Base-by-base conservation (phyloP, 2,797 vertebrate species). In the Mormyrus hasselquistii region DNA sequence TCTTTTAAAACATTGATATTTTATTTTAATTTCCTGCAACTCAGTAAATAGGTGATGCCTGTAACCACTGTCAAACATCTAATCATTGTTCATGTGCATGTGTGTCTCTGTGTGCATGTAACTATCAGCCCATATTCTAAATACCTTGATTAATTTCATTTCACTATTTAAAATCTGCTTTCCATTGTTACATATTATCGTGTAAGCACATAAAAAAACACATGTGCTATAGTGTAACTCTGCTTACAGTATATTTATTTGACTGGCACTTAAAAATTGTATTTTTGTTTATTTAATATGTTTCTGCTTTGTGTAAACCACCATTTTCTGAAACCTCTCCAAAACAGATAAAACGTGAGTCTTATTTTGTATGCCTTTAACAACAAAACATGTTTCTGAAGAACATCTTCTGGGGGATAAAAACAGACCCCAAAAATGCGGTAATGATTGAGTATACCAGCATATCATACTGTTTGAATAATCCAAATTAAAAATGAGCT, bases 381-480 rank as follows among this genome's bases (percentile, higher is more conserved):
- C 22, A 25, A 62, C 22, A 62, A 25, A 62, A 62, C 59, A 38
- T 14, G 12, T 69, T 69, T 69, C 29, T 14, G 12, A 69, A 10
- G 41, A 22, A n/a, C 16, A 19, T 44, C 14, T 47, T 82, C 9
- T 82, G 2, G 8, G 44, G 38, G 41, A 44, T 82, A 47, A 47
- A n/a, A 82, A 22, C 10, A 82, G 16, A 82, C 38, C 76, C 0
- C 16, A 82, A n/a, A n/a, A 47, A 44, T 82, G 76, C 76, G 16
- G 19, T 16, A 82, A 14, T 47, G 76, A 82, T 22, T 82, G 19
- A 82, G 4, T 19, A 82, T 44, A 19, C 76, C 76, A 82, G 76
- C 38, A 29, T 82, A 82, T 82, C 44, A 82, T 22, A 82, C n/a
- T 82, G 76, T n/a, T 82, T 82, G 76, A 82, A 82, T 82, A 82